Evolutionary conservation across 1,140 invertebrate genomes (phyloP), one percentile per base, ranked within the genome.

Genomic region (Cephus cinctus): DNA sequence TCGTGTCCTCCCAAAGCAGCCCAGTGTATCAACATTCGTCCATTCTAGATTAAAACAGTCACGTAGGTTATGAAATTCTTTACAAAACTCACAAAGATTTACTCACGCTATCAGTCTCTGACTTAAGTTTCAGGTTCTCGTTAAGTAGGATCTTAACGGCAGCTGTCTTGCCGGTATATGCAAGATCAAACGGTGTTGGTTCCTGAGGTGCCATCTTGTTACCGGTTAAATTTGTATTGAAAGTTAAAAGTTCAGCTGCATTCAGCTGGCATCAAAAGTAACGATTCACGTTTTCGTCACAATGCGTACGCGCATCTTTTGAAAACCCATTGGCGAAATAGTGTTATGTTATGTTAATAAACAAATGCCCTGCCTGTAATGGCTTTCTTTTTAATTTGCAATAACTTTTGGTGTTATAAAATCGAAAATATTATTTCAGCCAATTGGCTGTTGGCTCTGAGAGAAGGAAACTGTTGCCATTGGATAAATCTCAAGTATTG

Each of bases 1-100:
- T 78, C 67, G 61, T 86, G 83, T 12, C 85, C 85, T 35, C 84
- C 84, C 5, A 87, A 73, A 14, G 81, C 76, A 42, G 86, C 84
- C 86, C 87, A 88, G 60, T 89, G 88, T 40, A 89, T 64, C 35
- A 80, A 73, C 49, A 79, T 68, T 56, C 83, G 67, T 47, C 65
- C 71, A 67, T 78, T 84, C 84, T 86, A 22, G 19, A 45, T 25
- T 25, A 36, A 47, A 35, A 51, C 46, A 39, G 4, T n/a, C n/a
- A n/a, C n/a, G 27, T 8, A 43, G 49, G 19, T 22, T 48, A 27
- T 47, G 15, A 25, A 2, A 14, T 8, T 14, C 1, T 40, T 18
- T 9, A 20, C 14, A 46, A 56, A 58, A 52, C 38, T 52, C 54
- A 6, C 44, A 38, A 32, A n/a, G n/a, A n/a, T n/a, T n/a, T 54